phyloP scores from a whole-genome alignment of 2,888 invertebrate species.

The Rhimphoctona megacephalus region DNA sequence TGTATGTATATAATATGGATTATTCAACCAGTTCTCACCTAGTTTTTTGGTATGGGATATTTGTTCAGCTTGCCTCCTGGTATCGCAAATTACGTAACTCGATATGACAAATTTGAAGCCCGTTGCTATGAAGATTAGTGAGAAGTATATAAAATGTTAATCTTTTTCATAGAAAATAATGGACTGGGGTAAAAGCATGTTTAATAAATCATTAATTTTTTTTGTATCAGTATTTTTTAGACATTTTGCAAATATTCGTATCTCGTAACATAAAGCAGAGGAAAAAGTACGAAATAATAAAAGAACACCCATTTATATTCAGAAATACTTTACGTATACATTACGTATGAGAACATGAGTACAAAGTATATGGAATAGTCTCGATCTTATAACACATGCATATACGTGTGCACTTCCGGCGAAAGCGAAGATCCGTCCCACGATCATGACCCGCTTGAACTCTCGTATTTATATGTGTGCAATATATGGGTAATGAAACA shows the following conservation, averaged over 20 bases:
- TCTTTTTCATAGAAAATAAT: not conserved
- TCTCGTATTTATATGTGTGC: conserved; percentile 10
- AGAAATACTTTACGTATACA: conserved; percentile 1
- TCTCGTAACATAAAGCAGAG: not conserved
- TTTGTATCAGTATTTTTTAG: not conserved
- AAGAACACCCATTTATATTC: not conserved
- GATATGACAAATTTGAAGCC: not conserved
- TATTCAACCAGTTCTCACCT: not conserved
- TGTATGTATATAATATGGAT: too few relatives aligned
- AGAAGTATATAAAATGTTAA: not conserved
- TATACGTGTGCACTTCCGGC: conserved; percentile 59
- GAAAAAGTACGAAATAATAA: too few relatives aligned
- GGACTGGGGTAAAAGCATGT: not conserved
- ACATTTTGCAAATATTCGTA: not conserved
- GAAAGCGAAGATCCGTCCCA: conserved; percentile 69
- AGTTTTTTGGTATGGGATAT: not conserved
- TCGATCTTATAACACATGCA: conserved; percentile 41
- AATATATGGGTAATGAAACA: conserved; percentile 12
- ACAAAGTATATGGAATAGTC: conserved; percentile 11
- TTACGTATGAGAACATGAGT: conserved; percentile 33
- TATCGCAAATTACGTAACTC: not conserved
- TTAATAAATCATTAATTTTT: not conserved
- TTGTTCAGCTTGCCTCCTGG: not conserved
- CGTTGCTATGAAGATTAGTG: not conserved
- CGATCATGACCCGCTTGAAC: conserved; percentile 60